Base-by-base conservation (phyloP, 2,888 invertebrate species). In the Laothoe populi region DNA sequence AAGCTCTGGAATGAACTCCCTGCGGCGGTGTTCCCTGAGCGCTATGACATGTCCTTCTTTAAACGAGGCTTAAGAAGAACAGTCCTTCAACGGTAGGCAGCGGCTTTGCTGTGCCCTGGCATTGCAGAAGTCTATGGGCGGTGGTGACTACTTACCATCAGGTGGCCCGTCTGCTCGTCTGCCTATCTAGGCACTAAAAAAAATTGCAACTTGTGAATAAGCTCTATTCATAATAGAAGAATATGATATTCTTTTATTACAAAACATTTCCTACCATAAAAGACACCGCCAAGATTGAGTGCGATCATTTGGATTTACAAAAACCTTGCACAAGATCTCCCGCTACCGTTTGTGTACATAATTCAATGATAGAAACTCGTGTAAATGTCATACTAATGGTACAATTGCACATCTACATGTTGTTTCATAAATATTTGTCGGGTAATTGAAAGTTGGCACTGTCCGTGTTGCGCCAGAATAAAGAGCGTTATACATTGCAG, bases 291-390 rank as follows among this genome's bases (percentile, higher is more conserved):
- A 46, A 10, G 4, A 13, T 46, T 23, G 46, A 24, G 23, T 46
- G 1, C 23, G 13, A 4, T 24, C 24, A 11, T 7, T 19, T 53
- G 19, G 24, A n/a, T 11, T 35, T 53, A 53, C 35, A 19, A 35
- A 53, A 16, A 19, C 11, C 35, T 53, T 53, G 35, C 53, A 53
- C 35, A 53, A 53, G 35, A 53, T 31, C 19, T 53, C 13, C 8
- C 61, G 83, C 82, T 84, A 82, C 83, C 72, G 77, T 53, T 77
- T 83, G 75, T 79, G 78, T 73, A 75, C 68, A 80, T 81, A 82
- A 88, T 88, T 85, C 84, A 87, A 88, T 90, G 84, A 88, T 73
- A 80, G 78, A 79, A 84, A 83, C 84, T 84, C 83, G 80, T 87
- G 87, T 88, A 85, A 90, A 89, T 88, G 90, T 89, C 89, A 84